These are phyloP conservation scores for Nowickia ferox DNA, from an alignment of 2,888 invertebrate genomes.

Conservation along the genomic window DNA sequence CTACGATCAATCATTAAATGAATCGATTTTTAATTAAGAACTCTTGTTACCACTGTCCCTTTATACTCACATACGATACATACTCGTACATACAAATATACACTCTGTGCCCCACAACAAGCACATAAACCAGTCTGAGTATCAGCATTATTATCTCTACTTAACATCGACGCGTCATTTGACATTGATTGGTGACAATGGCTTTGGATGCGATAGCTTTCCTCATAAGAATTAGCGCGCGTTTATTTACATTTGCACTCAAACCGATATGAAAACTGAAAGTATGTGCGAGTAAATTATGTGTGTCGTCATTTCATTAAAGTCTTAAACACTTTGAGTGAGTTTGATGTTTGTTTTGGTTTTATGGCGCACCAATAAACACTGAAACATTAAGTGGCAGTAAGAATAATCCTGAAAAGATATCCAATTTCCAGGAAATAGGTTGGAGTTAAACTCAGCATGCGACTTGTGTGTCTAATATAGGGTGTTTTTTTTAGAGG, in stretches of 20 bases:
- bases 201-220: constrained; percentile 55
- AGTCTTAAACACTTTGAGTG: constrained; percentile 30
- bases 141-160: constrained; percentile 75
- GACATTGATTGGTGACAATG: constrained; percentile 74
- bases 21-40: constrained; percentile 83
- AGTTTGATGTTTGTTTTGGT: constrained; percentile 67
- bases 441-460: constrained; percentile 50
- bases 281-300: constrained; percentile 45
- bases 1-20: constrained; percentile 82
- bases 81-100: background rate
- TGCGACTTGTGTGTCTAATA: constrained; percentile 58
- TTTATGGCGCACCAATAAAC: constrained; percentile 38
- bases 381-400: constrained; percentile 1
- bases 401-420: constrained; percentile 37
- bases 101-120: constrained; percentile 64
- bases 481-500: no score
- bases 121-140: constrained; percentile 58
- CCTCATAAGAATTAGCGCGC: constrained; percentile 40
- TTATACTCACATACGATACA: background rate
- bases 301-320: constrained; percentile 62
- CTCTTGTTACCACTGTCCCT: constrained; percentile 81
- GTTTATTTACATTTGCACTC: constrained; percentile 16
- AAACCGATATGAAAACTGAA: constrained; percentile 56
- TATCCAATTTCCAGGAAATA: constrained; percentile 66
- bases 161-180: constrained; percentile 74